These are phyloP conservation scores for Ectemnius lituratus DNA, from an alignment of 2,888 invertebrate species.

Conservation along the genomic window DNA sequence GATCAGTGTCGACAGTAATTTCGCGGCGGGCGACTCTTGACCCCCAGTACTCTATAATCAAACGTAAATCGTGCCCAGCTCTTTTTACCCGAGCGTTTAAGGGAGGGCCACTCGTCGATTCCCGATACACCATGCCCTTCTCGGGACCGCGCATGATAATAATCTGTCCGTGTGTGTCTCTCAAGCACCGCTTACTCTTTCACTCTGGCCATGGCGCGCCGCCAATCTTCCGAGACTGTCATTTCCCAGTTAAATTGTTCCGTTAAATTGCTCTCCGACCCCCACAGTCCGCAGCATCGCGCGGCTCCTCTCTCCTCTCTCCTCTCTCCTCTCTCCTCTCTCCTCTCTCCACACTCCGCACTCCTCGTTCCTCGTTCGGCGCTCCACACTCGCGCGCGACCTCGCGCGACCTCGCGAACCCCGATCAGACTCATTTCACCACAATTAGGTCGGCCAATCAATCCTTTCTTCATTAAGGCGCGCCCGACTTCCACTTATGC, in stretches of 20 bases:
- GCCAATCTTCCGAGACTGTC: slow-evolving; percentile 57
- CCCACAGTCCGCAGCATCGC: slow-evolving; percentile 36
- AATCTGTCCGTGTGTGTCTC: slow-evolving; percentile 29
- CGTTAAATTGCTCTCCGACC: slow-evolving; percentile 59
- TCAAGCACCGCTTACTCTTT: slow-evolving; percentile 18
- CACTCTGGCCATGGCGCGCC: slow-evolving; percentile 21
- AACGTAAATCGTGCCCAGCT: slow-evolving; percentile 73
- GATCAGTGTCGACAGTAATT: slow-evolving; percentile 67
- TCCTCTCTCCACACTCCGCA: slow-evolving; percentile 13
- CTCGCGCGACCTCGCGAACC: background rate
- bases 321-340: background rate
- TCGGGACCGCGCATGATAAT: slow-evolving; percentile 20
- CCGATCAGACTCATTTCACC: too few species aligned
- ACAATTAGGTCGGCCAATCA: too few species aligned
- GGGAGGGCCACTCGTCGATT: slow-evolving; percentile 59
- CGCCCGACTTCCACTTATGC: too few species aligned
- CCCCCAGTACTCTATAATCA: slow-evolving; percentile 67
- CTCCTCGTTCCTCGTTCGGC: background rate
- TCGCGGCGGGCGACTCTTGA: slow-evolving; percentile 69
- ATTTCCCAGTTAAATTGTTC: slow-evolving; percentile 61
- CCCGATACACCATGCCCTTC: slow-evolving; percentile 7
- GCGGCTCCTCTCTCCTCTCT: slow-evolving; percentile 29
- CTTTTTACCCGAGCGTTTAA: slow-evolving; percentile 70
- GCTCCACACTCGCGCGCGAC: background rate
- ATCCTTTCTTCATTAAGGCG: too few species aligned